Base-by-base conservation (phyloP, 1,140 invertebrate species). In the Coptotermes formosanus region DNA sequence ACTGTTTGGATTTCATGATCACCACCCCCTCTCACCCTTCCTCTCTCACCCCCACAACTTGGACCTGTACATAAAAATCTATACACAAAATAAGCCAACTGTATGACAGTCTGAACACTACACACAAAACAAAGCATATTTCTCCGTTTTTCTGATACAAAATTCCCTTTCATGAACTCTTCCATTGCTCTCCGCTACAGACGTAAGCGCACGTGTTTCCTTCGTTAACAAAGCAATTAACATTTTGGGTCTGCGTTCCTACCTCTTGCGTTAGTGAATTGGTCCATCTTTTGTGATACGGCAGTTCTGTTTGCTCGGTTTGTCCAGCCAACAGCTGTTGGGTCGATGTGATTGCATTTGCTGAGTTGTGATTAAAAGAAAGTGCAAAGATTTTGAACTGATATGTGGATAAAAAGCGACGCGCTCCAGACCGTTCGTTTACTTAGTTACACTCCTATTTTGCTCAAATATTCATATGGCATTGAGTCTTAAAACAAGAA, bases 1-100 rank as follows among this genome's bases (percentile, higher is more conserved):
- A 75, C 64, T 75, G 64, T 75, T 75, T 75, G 64, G 64, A 30
- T 12, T 75, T 75, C n/a, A 75, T 30, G 64, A 75, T 75, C 64
- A 75, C 14, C 11, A 8, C 64, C n/a, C n/a, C 64, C 16, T 30
- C 64, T 0, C 2, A 2, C n/a, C 64, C 64, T 7, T 8, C 64
- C 1, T n/a, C n/a, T 38, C 38, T 2, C 38, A 2, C 25, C 64
- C 1, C 0, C n/a, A 16, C 0, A 30, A 30, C n/a, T 8, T 9
- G 64, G 25, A 30, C 30, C 64, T 25, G 7, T 14, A 30, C n/a
- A 64, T 64, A 64, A 19, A 64, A 23, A 64, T 21, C 64, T 25
- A 25, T 25, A 75, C n/a, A 30, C n/a, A 75, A 30, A 75, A 30
- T 25, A 75, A 30, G 25, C 16, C 25, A 75, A 30, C 64, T 75